These are phyloP conservation scores for Drosophila lacertosa DNA, from an alignment of 1,140 invertebrate genomes.

Conservation along the genomic window DNA sequence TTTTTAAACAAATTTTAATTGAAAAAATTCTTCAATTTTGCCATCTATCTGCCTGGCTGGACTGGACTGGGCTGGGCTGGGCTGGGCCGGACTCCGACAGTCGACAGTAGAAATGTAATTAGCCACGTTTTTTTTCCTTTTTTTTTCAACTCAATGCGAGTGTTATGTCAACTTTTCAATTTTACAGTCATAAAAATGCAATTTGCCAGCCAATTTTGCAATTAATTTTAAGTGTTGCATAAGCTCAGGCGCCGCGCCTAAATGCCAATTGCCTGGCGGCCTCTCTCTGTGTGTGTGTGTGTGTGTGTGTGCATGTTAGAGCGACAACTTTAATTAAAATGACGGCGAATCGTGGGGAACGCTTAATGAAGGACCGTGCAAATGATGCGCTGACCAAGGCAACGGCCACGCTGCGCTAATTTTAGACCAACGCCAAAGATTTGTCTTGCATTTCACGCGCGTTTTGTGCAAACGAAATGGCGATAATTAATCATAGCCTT, in stretches of 20 bases:
- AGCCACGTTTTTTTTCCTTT: slow-evolving; percentile 29
- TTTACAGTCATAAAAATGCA: slow-evolving; percentile 77
- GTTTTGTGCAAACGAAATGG: slow-evolving; percentile 63
- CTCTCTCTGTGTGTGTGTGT: not conserved
- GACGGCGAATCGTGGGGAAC: slow-evolving; percentile 2
- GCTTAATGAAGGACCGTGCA: slow-evolving; percentile 37
- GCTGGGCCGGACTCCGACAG: slow-evolving; percentile 49
- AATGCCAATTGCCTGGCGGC: slow-evolving; percentile 43
- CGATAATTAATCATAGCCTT: slow-evolving; percentile 74
- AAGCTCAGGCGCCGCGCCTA: slow-evolving; percentile 52
- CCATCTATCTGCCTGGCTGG: slow-evolving; percentile 61
- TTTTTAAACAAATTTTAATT: slow-evolving; percentile 72
- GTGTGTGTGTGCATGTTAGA: slow-evolving; percentile 1
- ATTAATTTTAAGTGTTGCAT: slow-evolving; percentile 75
- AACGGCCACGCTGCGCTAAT: slow-evolving; percentile 38
- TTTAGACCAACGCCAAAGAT: slow-evolving; percentile 47
- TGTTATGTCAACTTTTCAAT: slow-evolving; percentile 78
- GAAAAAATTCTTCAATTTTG: slow-evolving; percentile 82
- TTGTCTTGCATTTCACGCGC: slow-evolving; percentile 54
- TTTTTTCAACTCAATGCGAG: slow-evolving; percentile 13
- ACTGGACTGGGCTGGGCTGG: not conserved
- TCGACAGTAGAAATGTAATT: slow-evolving; percentile 75
- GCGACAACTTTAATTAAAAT: slow-evolving; percentile 68
- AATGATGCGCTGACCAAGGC: slow-evolving; percentile 22
- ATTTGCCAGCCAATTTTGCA: slow-evolving; percentile 73